Evolutionary conservation across 2,888 invertebrate genomes (phyloP), one percentile per base, ranked within the genome.

Genomic region (Macaria liturata): DNA sequence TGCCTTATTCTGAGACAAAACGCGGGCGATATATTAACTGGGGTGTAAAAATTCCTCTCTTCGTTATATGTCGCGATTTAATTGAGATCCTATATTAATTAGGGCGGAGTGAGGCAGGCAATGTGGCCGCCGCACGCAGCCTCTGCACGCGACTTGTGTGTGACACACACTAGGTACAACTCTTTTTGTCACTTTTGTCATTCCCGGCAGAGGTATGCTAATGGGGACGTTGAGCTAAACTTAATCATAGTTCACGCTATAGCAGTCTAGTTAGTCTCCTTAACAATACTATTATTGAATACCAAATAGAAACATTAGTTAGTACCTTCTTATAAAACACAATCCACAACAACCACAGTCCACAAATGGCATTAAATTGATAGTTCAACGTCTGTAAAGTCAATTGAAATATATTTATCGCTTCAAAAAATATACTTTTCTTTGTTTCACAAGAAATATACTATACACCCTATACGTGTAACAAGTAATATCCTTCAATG

Each of bases 51-150:
- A 88, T 84, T 82, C 81, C 77, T 73, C 80, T 80, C 77, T 83
- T 86, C 85, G 82, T 86, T 88, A 87, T 88, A 84, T 89, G 90
- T 91, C 87, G 87, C 88, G 81, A 83, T 91, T 92, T 92, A 92
- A 92, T 92, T 92, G 92, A 92, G 92, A 92, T 91, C 90, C 90
- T 91, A 91, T 91, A 92, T 92, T 92, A 91, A 91, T 92, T 91
- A 91, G 91, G 82, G 85, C 83, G 85, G 86, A 84, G 88, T 86
- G 89, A 84, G 78, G 79, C 80, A 78, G 80, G 80, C 84, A 88
- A 91, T 87, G 88, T 87, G 86, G 72, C 83, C 81, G 81, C 83
- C 88, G 80, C 91, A 91, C 91, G 91, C 91, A 91, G 81, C 75
- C 78, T 72, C 78, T 67, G 80, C 91, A 88, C 90, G 90, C 90